These are phyloP conservation scores for Patiria miniata DNA, from an alignment of 35 echinoderm and acorn worm species.

Conservation along the genomic window DNA sequence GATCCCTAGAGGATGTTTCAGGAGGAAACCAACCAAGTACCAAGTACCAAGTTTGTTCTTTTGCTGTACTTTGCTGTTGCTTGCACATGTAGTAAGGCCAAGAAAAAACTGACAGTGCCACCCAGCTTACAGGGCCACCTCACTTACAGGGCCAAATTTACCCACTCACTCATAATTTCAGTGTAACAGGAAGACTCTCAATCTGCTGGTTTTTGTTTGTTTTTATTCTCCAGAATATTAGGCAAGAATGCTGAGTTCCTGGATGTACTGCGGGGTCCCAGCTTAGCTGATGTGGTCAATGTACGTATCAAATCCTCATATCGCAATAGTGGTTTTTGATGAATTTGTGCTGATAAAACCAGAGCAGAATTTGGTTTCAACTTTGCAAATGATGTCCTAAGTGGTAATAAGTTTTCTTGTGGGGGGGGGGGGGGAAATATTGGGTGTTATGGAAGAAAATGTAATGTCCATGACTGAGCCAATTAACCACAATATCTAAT, in stretches of 20 bases:
- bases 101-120: no score
- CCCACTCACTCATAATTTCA: neutral
- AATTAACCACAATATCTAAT: no score
- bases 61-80: no score
- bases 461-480: no score
- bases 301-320: no score
- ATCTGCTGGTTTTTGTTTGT: neutral
- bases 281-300: slow-evolving; percentile 71
- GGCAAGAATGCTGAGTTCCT: slow-evolving; percentile 56
- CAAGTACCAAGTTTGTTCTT: no score
- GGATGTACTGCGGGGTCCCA: slow-evolving; percentile 42
- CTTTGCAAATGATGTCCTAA: neutral
- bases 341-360: neutral
- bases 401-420: neutral
- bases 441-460: no score
- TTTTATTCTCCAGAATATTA: slow-evolving; percentile 66
- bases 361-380: neutral
- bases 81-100: no score
- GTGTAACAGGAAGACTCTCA: neutral
- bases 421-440: neutral
- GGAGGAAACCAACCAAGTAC: no score
- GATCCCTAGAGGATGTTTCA: no score
- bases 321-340: neutral
- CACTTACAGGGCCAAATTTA: neutral
- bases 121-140: neutral